Evolutionary conservation across 2,888 invertebrate species (phyloP).

Genomic region (Caenorhabditis imperialis): DNA sequence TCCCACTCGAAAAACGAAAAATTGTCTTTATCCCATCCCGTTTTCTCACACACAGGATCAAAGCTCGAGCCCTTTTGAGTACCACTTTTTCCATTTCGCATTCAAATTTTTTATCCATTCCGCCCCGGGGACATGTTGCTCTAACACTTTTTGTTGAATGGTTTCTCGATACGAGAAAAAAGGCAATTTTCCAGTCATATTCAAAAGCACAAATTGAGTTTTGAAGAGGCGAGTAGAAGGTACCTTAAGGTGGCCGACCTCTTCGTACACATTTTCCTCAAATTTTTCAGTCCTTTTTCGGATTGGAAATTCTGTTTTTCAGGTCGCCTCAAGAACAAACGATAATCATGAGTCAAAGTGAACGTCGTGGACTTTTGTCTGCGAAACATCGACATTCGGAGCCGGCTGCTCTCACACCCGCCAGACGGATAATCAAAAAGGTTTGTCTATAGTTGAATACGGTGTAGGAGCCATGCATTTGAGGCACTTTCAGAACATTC

Average conservation of each 20-base stretch:
- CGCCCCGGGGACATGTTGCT: not conserved
- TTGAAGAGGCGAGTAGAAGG: no score
- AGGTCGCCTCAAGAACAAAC: no score
- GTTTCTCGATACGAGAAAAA: not conserved
- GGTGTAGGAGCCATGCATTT: no score
- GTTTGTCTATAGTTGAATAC: no score
- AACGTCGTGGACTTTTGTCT: slow-evolving; percentile 33
- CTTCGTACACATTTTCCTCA: no score
- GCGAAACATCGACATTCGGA: slow-evolving; percentile 33
- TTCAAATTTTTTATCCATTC: no score
- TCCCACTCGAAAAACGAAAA: not conserved
- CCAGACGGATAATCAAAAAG: slow-evolving; percentile 19
- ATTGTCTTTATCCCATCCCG: not conserved
- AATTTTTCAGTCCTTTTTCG: no score
- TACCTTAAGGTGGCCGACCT: no score
- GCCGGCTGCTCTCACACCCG: slow-evolving; percentile 36
- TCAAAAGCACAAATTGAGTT: no score
- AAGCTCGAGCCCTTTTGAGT: slow-evolving; percentile 30
- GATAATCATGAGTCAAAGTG: slow-evolving; percentile 46
- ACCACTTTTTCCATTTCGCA: slow-evolving; percentile 1
- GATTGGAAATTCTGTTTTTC: no score
- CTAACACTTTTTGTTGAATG: slow-evolving; percentile 1
- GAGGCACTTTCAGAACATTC: no score
- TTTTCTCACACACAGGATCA: slow-evolving; percentile 12
- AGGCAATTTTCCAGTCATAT: not conserved